Base-by-base conservation (phyloP, 2,797 vertebrate species). In the Uromys caudimaculatus region DNA sequence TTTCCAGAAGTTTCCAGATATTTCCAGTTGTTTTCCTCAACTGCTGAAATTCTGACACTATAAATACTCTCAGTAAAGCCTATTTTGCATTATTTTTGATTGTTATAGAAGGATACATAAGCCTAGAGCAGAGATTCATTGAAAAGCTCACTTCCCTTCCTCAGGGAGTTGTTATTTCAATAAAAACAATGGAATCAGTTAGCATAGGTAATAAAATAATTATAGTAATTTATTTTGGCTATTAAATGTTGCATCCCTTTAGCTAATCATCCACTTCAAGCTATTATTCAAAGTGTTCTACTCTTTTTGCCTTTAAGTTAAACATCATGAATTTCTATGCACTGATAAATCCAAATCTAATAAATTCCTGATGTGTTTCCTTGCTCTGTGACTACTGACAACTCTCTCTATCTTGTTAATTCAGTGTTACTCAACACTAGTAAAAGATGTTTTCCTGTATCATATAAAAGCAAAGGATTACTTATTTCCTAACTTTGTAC, bases 141-240 rank as follows among this genome's bases (percentile, higher is more conserved):
- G 97, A 98, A 90, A 76, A 98, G 90, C 91, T 98, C 94, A 17
- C 5, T 94, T 98, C 82, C 76, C 69, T 97, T 98, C 98, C 98
- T 98, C 73, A 50, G 97, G 98, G 98, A 98, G 97, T 96, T 98
- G 89, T 97, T 98, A 98, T 98, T 98, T 98, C 97, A 97, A 93
- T 98, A 97, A 98, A 98, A 98, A 98, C 98, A 98, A 98, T 98
- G 97, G 97, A 98, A 98, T 98, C 98, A 98, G 97, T 98, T 98
- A 98, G 97, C 98, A 98, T 98, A 98, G 98, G 98, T 98, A 98
- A 98, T 98, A 98, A 98, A 98, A 98, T 98, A 98, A 98, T 98
- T 98, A 98, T 92, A 98, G 97, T 98, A 97, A 98, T 98, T 98
- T 98, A 98, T 98, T 98, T 98, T 98, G 97, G 97, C 98, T 99